These are phyloP conservation scores for Cartodere bifasciata DNA, from an alignment of 2,888 invertebrate species.

Conservation along the genomic window DNA sequence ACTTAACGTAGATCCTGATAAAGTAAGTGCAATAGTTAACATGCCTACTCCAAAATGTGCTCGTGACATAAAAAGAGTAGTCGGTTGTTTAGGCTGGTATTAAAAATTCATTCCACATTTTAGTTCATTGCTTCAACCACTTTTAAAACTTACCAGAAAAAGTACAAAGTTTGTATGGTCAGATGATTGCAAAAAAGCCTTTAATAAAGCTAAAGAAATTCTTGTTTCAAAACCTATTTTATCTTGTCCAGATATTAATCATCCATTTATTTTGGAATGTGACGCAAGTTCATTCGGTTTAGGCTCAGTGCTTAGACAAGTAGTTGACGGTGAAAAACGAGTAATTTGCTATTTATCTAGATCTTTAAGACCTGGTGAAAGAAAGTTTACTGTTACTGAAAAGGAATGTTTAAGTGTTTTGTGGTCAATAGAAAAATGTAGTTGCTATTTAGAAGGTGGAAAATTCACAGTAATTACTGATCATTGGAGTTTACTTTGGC, in stretches of 20 bases:
- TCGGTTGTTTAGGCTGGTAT: conserved; percentile 1
- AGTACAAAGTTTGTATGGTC: conserved; percentile 5
- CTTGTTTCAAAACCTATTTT: conserved; percentile 5
- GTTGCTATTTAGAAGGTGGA: conserved; percentile 6
- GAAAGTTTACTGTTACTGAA: conserved; percentile 9
- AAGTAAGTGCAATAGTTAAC: conserved; percentile 3
- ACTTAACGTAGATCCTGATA: conserved; percentile 1
- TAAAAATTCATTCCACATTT: conserved; percentile 2
- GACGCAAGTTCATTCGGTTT: conserved; percentile 4
- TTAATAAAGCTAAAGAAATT: conserved; percentile 3
- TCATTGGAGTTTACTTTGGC: too few relatives aligned
- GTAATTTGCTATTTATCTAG: conserved; percentile 7
- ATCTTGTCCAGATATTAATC: conserved; percentile 3
- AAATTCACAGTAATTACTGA: conserved; percentile 5
- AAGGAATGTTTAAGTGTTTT: conserved; percentile 11
- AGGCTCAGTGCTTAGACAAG: conserved; percentile 6
- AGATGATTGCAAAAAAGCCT: conserved; percentile 5
- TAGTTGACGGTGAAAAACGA: neutral
- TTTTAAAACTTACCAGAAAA: conserved; percentile 1
- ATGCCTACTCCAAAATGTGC: conserved; percentile 2
- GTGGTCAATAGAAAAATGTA: conserved; percentile 6
- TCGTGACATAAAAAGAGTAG: conserved; percentile 1
- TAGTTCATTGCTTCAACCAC: conserved; percentile 1
- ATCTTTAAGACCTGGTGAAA: conserved; percentile 6
- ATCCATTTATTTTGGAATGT: conserved; percentile 4